These are phyloP conservation scores for Laspeyria flexula DNA, from an alignment of 2,888 invertebrate genomes.

Conservation along the genomic window DNA sequence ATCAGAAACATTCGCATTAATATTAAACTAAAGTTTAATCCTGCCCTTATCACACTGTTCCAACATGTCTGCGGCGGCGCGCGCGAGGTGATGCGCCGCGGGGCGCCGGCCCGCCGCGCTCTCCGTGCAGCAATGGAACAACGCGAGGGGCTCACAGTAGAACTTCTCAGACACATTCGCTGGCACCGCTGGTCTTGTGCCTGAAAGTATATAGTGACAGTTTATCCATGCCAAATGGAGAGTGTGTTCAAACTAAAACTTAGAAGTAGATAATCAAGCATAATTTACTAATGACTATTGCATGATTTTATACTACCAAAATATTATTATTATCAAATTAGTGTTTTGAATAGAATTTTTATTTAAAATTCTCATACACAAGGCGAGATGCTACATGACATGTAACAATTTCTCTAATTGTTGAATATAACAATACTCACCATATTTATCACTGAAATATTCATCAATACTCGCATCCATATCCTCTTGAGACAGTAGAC, in stretches of 20 bases:
- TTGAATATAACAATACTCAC: constrained; percentile 43
- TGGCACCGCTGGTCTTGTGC: constrained; percentile 90
- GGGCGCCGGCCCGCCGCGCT: constrained; percentile 86
- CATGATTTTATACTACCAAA: no score
- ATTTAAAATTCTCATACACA: no score
- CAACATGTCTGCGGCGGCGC: constrained; percentile 71
- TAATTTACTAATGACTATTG: no score
- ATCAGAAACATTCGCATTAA: no score
- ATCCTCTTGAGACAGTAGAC: constrained; percentile 49
- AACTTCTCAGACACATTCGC: constrained; percentile 84
- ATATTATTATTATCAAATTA: no score
- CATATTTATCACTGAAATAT: constrained; percentile 66
- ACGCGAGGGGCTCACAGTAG: constrained; percentile 88
- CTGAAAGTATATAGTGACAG: constrained; percentile 75
- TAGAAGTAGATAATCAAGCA: no score
- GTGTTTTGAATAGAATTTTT: no score
- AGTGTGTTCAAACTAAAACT: no score
- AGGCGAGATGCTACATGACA: no score
- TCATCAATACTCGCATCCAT: constrained; percentile 51
- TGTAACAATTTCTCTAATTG: no score
- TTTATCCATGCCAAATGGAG: no score
- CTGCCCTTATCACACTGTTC: constrained; percentile 22
- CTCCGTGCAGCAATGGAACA: constrained; percentile 91
- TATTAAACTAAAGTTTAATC: constrained; percentile 17
- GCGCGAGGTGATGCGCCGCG: constrained; percentile 81